Evolutionary conservation across 30 jellyfish, hydroid and myxozoan species (phyloP), one percentile per base, ranked within the genome.

Genomic region (Aurelia sp.): DNA sequence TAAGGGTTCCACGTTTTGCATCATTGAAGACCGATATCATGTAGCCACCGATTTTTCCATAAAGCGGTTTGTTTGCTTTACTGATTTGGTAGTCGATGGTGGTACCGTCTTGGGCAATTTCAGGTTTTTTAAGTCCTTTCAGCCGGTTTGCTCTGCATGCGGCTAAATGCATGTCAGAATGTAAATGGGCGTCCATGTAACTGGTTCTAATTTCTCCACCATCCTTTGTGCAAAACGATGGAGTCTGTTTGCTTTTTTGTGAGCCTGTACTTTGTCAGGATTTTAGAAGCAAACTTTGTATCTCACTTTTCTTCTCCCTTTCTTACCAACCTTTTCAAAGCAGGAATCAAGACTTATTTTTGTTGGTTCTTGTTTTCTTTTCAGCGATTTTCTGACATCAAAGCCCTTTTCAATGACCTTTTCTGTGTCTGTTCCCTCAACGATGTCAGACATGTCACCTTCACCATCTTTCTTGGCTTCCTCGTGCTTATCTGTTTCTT

Each of bases 1-100:
- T 74, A 8, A 41, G 72, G 40, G 85, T 74, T 9, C 85, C 85
- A 74, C 85, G 85, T 57, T 74, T 52, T 74, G 85, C 76, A 48
- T 74, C 77, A 41, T 74, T 74, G 72, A 74, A 74, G 30, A 74
- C 76, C 4, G 85, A 9, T 74, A 24, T 52, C 85, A 74, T 74
- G 71, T 48, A 57, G 51, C 33, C 51, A 57, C 85, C 85, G 44
- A 74, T 48, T 48, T 74, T 74, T 5, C 85, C 21, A 24, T 48
- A 38, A 17, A 74, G 44, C 77, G 21, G 71, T 19, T 69, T 24
- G 27, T 69, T 69, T 3, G 81, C 81, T 21, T 69, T 69, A 69
- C 62, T 69, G 81, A 69, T 69, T 63, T 69, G 81, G 41, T 20
- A 9, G 41, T 40, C 62, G 41, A 69, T 69, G 81, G 81, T 69